A percentile compares a stretch with the other conserved stretches of the same genome.
These are phyloP conservation scores for Chauna torquata DNA, from an alignment of 2,113 vertebrate genomes.

Conservation along the genomic window DNA sequence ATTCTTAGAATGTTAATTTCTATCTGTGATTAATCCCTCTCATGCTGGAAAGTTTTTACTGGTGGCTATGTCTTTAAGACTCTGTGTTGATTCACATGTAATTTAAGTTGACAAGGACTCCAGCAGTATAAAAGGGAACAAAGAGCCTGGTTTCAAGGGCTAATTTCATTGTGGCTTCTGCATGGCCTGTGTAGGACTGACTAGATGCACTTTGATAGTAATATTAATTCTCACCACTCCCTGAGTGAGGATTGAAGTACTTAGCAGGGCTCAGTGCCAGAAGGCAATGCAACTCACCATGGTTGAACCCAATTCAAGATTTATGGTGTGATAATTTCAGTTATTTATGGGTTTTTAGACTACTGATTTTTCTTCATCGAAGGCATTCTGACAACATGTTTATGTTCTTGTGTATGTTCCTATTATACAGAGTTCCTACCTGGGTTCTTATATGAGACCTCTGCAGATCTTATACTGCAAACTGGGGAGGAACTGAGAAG, in stretches of 20 bases:
- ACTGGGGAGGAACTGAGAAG: neutral
- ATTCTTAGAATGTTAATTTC: slow-evolving; percentile 34
- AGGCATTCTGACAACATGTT: neutral
- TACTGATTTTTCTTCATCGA: neutral
- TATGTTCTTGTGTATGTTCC: neutral
- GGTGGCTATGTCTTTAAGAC: neutral
- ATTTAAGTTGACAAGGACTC: slow-evolving; percentile 49
- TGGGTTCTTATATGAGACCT: neutral
- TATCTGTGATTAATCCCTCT: slow-evolving; percentile 16
- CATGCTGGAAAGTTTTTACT: slow-evolving; percentile 14
- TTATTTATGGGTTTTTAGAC: slow-evolving; percentile 17
- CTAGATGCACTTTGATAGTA: slow-evolving; percentile 26
- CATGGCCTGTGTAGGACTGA: slow-evolving; percentile 11
- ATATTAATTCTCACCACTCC: slow-evolving; percentile 44
- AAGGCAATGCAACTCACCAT: neutral
- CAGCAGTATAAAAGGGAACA: slow-evolving; percentile 10
- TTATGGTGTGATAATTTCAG: slow-evolving; percentile 36
- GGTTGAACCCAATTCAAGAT: slow-evolving; percentile 21
- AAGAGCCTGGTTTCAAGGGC: slow-evolving; percentile 32
- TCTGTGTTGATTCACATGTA: slow-evolving; percentile 26
- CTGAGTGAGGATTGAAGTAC: slow-evolving; percentile 44
- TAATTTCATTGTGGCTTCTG: slow-evolving; percentile 46
- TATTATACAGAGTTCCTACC: neutral
- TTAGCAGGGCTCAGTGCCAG: slow-evolving; percentile 35
- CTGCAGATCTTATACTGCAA: neutral